Evolutionary conservation across 2,888 invertebrate species (phyloP).

Genomic region (Gerris lacustris): DNA sequence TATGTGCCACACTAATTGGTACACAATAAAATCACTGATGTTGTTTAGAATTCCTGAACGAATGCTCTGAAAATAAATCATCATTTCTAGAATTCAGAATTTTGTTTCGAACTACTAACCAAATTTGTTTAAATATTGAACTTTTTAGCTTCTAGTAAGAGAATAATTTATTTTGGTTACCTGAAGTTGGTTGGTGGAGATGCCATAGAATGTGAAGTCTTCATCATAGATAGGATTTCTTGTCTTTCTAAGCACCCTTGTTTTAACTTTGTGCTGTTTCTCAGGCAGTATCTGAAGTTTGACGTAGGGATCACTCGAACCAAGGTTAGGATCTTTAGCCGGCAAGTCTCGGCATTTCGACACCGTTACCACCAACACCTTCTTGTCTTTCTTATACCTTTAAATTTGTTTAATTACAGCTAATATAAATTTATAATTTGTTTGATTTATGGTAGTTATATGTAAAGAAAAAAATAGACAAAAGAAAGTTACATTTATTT

Average conservation of each 20-base stretch:
- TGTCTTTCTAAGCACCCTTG: constrained; percentile 88
- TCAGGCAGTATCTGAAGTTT: constrained; percentile 94
- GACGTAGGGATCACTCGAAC: constrained; percentile 90
- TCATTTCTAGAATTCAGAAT: too few relatives aligned
- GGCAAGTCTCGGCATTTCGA: constrained; percentile 81
- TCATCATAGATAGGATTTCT: constrained; percentile 95
- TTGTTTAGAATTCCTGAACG: too few relatives aligned
- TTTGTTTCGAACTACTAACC: too few relatives aligned
- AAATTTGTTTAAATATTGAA: too few relatives aligned
- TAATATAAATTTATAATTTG: neutral
- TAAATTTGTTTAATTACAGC: constrained; percentile 25
- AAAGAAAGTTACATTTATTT: too few relatives aligned
- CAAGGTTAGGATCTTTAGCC: constrained; percentile 64
- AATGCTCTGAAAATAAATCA: too few relatives aligned
- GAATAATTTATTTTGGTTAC: constrained; percentile 32
- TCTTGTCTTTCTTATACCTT: constrained; percentile 80
- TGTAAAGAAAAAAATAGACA: too few relatives aligned
- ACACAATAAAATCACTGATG: too few relatives aligned
- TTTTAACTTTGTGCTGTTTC: constrained; percentile 94
- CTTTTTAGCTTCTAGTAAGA: too few relatives aligned
- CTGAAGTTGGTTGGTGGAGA: constrained; percentile 69
- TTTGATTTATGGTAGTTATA: neutral
- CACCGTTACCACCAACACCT: constrained; percentile 81
- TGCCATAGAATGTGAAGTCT: constrained; percentile 96
- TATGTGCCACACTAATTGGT: too few relatives aligned